Conservation (phyloP, 64 coral and sea anemone species). For the Astreopora myriophthalma region DNA sequence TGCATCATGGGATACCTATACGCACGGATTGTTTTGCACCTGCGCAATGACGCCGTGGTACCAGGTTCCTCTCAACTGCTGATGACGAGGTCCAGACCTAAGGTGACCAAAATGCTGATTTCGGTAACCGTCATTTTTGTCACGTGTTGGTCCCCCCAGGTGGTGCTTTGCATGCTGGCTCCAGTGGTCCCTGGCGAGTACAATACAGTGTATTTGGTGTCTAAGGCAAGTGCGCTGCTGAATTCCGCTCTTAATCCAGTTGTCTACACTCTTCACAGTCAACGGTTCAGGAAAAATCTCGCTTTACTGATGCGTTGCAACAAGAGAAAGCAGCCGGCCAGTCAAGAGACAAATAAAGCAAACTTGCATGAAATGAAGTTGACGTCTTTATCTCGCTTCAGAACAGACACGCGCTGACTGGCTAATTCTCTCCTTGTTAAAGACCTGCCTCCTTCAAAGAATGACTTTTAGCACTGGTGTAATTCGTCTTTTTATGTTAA, state of each 20-base stretch:
- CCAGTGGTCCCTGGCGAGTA: background rate
- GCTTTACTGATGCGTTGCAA: background rate
- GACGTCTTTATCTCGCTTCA: background rate
- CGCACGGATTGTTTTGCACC: slow-evolving; percentile 12
- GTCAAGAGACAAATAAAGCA: background rate
- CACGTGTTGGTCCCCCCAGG: slow-evolving; percentile 15
- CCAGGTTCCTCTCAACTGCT: background rate
- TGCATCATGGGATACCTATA: slow-evolving; percentile 58
- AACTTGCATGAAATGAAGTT: background rate
- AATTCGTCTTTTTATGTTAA: no score
- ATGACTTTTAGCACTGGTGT: no score
- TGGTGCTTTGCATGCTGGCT: slow-evolving; percentile 7
- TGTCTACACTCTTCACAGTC: slow-evolving; percentile 22
- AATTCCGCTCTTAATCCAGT: slow-evolving; percentile 48
- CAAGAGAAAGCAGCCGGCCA: background rate
- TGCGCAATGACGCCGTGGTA: background rate
- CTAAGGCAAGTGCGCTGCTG: background rate
- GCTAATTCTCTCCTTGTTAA: background rate
- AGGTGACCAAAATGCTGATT: slow-evolving; percentile 52
- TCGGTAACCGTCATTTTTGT: slow-evolving; percentile 26
- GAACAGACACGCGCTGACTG: background rate
- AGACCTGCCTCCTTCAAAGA: no score
- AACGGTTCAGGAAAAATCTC: slow-evolving; percentile 18
- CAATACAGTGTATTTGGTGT: background rate
- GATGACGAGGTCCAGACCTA: background rate